These are phyloP conservation scores for Asbolus verrucosus DNA, from an alignment of 1,140 invertebrate species.

Conservation along the genomic window DNA sequence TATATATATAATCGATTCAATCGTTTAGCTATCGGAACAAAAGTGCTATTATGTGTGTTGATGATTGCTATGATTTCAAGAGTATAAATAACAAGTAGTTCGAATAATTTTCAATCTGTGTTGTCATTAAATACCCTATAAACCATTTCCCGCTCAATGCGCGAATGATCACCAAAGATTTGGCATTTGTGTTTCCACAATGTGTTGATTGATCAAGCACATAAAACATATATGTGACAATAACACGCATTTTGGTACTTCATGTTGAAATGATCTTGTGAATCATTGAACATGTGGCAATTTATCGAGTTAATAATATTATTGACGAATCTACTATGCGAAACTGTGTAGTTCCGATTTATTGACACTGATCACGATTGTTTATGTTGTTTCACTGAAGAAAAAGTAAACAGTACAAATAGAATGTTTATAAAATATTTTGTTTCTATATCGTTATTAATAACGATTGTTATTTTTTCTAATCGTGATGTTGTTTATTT, in stretches of 20 bases:
- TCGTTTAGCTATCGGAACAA: too few relatives aligned
- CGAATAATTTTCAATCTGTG: constrained; percentile 20
- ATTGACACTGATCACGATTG: too few relatives aligned
- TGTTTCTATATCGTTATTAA: too few relatives aligned
- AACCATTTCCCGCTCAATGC: constrained; percentile 23
- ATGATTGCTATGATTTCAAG: too few relatives aligned
- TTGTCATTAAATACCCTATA: not conserved
- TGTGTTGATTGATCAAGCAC: constrained; percentile 15
- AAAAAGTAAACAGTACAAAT: too few relatives aligned
- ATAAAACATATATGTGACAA: constrained; percentile 23
- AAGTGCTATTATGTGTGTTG: too few relatives aligned
- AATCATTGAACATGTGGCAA: constrained; percentile 13
- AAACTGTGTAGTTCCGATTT: not conserved
- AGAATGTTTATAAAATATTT: too few relatives aligned
- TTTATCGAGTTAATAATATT: constrained; percentile 18
- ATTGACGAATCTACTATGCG: constrained; percentile 11
- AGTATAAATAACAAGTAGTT: constrained; percentile 14
- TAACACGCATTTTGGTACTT: constrained; percentile 22
- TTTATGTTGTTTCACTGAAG: too few relatives aligned
- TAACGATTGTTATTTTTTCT: too few relatives aligned
- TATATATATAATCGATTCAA: too few relatives aligned
- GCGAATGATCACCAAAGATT: constrained; percentile 26
- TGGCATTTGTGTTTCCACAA: constrained; percentile 11
- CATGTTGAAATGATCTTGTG: constrained; percentile 2
- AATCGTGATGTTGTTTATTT: too few relatives aligned